A percentile compares a stretch with the other conserved stretches of the same genome.
phyloP scores from a whole-genome alignment of 2,888 invertebrate genomes.

The Rosalia funebris region DNA sequence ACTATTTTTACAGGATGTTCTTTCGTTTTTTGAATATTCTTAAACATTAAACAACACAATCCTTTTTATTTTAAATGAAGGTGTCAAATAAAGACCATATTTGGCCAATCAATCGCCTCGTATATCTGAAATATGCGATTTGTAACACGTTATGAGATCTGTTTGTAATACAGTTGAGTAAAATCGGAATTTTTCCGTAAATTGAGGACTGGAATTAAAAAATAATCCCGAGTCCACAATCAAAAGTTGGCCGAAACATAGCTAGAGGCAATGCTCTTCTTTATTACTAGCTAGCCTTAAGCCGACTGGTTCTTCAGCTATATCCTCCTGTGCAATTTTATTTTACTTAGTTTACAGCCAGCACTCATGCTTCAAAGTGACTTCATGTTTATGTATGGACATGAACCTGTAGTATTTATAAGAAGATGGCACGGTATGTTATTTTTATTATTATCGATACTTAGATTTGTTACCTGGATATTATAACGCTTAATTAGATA shows the following conservation, averaged over 20 bases:
- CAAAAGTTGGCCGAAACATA: constrained; percentile 45
- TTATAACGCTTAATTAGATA: neutral
- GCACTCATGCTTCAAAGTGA: constrained; percentile 21
- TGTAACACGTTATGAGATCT: too few species aligned
- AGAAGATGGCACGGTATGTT: constrained; percentile 9
- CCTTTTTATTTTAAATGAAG: too few species aligned
- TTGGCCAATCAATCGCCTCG: too few species aligned
- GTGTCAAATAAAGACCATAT: too few species aligned
- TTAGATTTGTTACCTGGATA: too few species aligned
- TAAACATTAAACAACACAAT: too few species aligned
- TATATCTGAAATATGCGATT: too few species aligned
- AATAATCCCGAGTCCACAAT: neutral
- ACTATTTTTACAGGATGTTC: too few species aligned
- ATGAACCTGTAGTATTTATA: constrained; percentile 12
- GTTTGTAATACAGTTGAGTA: too few species aligned
- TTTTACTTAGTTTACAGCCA: constrained; percentile 15
- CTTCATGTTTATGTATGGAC: constrained; percentile 13
- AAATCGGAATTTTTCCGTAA: neutral
- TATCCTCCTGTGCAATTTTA: constrained; percentile 23
- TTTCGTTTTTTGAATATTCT: too few species aligned
- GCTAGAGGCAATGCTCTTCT: constrained; percentile 41
- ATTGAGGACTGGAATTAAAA: too few species aligned
- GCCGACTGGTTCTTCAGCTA: constrained; percentile 40
- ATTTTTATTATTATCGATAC: constrained; percentile 8
- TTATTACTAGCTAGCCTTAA: constrained; percentile 31